phyloP scores from a whole-genome alignment of 2,113 vertebrate species.

The Amblyornis subalaris region DNA sequence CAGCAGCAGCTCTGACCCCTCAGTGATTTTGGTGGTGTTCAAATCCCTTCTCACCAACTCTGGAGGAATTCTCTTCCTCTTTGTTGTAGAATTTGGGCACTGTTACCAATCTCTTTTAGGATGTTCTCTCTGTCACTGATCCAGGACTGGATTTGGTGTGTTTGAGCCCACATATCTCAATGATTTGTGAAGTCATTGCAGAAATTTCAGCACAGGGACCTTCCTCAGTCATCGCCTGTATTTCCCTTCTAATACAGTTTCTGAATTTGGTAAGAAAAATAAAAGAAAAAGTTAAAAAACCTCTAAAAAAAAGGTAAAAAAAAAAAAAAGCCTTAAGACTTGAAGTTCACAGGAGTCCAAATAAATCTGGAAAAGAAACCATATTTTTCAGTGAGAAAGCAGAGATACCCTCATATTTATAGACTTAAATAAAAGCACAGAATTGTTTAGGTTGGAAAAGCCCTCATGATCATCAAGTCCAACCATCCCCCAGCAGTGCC shows the following conservation, averaged over 20 bases:
- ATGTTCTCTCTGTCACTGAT: neutral
- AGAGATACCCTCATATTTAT: neutral
- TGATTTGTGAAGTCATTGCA: fast-evolving
- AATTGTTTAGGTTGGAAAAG: neutral
- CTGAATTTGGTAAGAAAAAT: neutral
- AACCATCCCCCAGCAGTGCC: neutral
- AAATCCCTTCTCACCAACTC: neutral
- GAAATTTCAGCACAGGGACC: neutral
- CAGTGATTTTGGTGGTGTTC: neutral
- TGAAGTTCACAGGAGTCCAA: fast-evolving
- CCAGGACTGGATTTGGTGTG: neutral
- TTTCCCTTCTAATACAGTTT: neutral
- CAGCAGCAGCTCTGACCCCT: neutral
- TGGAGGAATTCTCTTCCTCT: neutral
- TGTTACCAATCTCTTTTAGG: neutral
- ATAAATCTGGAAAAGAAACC: neutral
- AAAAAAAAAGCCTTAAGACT: neutral
- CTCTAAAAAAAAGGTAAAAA: neutral
- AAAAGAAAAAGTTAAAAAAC: neutral
- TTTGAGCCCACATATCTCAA: fast-evolving
- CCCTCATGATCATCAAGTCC: fast-evolving
- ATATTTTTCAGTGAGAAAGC: neutral
- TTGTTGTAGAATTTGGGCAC: neutral
- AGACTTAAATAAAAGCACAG: neutral
- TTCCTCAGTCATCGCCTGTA: neutral